Evolutionary conservation across 1,140 invertebrate genomes (phyloP), one percentile per base, ranked within the genome.

Genomic region (Batillaria attramentaria): DNA sequence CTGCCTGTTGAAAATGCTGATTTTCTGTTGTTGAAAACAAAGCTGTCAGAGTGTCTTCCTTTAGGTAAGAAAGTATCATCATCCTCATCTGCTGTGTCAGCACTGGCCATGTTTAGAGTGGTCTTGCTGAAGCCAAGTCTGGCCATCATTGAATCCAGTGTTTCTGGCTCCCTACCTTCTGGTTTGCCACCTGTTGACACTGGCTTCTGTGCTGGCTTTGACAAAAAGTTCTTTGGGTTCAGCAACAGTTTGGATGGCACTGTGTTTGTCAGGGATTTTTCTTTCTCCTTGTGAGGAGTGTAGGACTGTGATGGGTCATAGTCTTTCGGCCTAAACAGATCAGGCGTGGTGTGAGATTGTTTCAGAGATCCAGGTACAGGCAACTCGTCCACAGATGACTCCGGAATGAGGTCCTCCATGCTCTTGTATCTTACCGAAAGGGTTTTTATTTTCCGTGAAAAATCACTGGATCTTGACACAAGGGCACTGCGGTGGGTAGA

Each of bases 161-260:
- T 70, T 39, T 70, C 68, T 39, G 24, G 31, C 28, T 39, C 68
- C n/a, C 4, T n/a, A n/a, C n/a, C n/a, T n/a, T n/a, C n/a, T n/a
- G n/a, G n/a, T n/a, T n/a, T n/a, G n/a, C n/a, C n/a, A 0, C 28
- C 28, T 31, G 6, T 35, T 31, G 68, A 35, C 18, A 28, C 31
- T 3, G 41, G 1, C 68, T 43, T 70, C 35, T 46, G 43, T 10
- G 4, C 20, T 10, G 68, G 50, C 41, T 28, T 3, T 20, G 68
- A 70, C 68, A 70, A 42, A 31, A 70, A 70, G 68, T 70, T 31
- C n/a, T 39, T 70, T 39, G 68, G 68, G n/a, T 70, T 70, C 41
- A 70, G 68, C 68, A 70, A 31, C 20, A 46, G 41, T 31, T 70
- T 70, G 68, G 68, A 13, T 4, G 57, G 57, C 6, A 60, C 20